Conservation (phyloP, 2,113 vertebrate species). For the Megaceryle torquata region DNA sequence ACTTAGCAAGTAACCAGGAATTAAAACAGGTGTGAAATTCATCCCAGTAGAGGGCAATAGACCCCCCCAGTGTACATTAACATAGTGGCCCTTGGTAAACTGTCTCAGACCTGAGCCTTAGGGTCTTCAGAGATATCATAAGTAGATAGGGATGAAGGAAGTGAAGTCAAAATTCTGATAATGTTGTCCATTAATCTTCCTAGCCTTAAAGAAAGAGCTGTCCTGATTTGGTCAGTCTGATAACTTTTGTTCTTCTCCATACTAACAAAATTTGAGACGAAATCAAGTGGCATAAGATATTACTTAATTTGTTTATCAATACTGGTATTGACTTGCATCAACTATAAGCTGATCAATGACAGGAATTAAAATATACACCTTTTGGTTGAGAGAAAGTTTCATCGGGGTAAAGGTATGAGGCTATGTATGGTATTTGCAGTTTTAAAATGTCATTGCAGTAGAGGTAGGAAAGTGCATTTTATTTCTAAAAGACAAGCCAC, state of each 20-base stretch:
- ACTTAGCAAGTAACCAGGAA: background rate
- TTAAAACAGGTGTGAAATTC: background rate
- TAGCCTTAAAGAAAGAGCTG: background rate
- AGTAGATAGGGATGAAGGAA: background rate
- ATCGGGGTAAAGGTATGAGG: background rate
- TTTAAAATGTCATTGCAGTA: background rate
- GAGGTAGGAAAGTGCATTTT: background rate
- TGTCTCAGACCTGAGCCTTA: background rate
- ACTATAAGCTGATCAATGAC: background rate
- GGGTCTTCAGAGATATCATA: background rate
- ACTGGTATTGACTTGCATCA: background rate
- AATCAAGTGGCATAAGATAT: background rate
- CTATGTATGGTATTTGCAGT: background rate
- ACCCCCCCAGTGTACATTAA: background rate
- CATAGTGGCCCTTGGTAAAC: background rate
- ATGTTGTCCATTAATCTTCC: background rate
- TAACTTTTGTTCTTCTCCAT: background rate
- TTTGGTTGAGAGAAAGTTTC: background rate
- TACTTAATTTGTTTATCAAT: background rate
- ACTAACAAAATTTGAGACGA: background rate
- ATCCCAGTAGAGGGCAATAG: conserved; percentile 54
- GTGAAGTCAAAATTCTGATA: background rate
- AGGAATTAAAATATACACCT: background rate
- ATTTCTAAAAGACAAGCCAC: background rate
- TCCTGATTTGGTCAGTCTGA: background rate